Evolutionary conservation across 1,140 invertebrate species (phyloP).

Genomic region (Druon quercuslanigerum): DNA sequence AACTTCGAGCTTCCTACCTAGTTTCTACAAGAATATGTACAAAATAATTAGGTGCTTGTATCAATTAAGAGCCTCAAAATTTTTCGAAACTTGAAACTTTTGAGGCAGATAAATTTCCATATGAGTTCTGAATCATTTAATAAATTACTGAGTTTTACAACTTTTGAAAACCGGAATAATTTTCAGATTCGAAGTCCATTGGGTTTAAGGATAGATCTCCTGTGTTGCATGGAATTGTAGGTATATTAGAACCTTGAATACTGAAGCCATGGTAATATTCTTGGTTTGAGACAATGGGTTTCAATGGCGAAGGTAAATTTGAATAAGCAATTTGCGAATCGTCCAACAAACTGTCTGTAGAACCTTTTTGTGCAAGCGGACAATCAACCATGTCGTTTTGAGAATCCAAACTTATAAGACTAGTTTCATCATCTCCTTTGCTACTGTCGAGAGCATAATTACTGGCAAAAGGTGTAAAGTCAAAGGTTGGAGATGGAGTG

Average conservation of each 20-base stretch:
- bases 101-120: conserved; percentile 5
- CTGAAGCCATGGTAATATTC: conserved; percentile 82
- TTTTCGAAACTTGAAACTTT: background rate
- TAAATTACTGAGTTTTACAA: conserved; percentile 46
- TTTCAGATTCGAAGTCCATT: conserved; percentile 58
- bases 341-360: conserved; percentile 69
- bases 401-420: conserved; percentile 78
- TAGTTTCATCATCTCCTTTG: conserved; percentile 68
- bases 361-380: conserved; percentile 54
- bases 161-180: conserved; percentile 60
- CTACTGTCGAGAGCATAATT: conserved; percentile 66
- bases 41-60: background rate
- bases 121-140: background rate
- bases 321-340: conserved; percentile 76
- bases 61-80: background rate
- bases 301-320: conserved; percentile 80
- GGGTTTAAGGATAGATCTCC: conserved; percentile 75
- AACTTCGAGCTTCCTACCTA: too few relatives aligned
- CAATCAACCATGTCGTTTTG: conserved; percentile 66
- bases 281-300: conserved; percentile 70
- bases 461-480: conserved; percentile 69
- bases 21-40: background rate
- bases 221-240: conserved; percentile 84
- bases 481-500: conserved; percentile 72
- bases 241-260: conserved; percentile 81